These are phyloP conservation scores for Brevimyrus niger DNA, from an alignment of 2,113 vertebrate genomes.

Conservation along the genomic window DNA sequence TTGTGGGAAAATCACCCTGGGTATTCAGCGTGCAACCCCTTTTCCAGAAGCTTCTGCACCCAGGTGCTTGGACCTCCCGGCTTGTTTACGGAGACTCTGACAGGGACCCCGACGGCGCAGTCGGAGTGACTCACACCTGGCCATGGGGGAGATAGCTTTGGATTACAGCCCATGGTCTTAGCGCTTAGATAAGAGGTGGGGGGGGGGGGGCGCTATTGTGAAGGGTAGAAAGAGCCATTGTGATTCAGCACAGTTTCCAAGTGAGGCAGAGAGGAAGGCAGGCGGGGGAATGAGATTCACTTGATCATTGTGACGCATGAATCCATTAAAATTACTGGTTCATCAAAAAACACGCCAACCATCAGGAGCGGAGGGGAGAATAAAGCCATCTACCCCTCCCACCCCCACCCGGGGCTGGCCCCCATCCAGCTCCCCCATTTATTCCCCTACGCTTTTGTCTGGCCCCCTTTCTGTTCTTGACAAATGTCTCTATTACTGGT, in stretches of 20 bases:
- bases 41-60: background rate
- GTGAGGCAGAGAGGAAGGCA: background rate
- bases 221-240: background rate
- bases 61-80: background rate
- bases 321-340: background rate
- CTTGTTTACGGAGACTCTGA: background rate
- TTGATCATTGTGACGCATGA: background rate
- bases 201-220: background rate
- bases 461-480: background rate
- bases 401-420: background rate
- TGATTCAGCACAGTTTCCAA: background rate
- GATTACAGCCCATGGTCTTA: slow-evolving; percentile 6
- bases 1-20: background rate
- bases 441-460: background rate
- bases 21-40: background rate
- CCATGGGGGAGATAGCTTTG: slow-evolving; percentile 15
- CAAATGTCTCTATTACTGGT: slow-evolving; percentile 1
- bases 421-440: background rate
- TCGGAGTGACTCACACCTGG: background rate
- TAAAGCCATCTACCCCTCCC: background rate
- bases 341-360: background rate
- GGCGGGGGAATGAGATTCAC: background rate
- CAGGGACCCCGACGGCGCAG: background rate
- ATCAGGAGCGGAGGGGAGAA: background rate
- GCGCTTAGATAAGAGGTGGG: slow-evolving; percentile 26